These are phyloP conservation scores for Drosophila colorata DNA, from an alignment of 2,888 invertebrate genomes.

Conservation along the genomic window DNA sequence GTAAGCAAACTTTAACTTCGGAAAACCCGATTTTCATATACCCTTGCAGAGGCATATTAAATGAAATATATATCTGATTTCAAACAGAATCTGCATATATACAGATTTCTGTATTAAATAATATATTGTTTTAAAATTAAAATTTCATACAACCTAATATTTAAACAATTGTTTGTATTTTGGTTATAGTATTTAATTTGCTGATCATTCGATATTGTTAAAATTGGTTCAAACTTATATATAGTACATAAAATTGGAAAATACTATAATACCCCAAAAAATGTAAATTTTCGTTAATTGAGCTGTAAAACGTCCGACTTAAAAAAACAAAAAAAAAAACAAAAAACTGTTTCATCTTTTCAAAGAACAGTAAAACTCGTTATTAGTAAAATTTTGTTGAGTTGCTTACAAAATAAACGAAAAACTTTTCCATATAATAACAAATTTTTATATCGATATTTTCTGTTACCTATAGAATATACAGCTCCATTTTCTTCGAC, in stretches of 20 bases:
- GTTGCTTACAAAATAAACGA: neutral
- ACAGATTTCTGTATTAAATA: no score
- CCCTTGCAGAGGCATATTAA: constrained; percentile 5
- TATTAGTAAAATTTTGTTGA: neutral
- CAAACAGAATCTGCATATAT: no score
- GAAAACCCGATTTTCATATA: neutral
- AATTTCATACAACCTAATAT: neutral
- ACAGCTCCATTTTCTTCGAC: no score
- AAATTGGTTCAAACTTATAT: neutral
- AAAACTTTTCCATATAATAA: neutral
- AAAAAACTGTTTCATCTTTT: neutral
- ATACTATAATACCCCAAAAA: no score
- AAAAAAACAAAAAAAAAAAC: no score
- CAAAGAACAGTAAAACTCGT: neutral
- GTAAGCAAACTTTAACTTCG: neutral
- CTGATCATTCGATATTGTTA: neutral
- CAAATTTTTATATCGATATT: neutral
- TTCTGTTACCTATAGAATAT: neutral
- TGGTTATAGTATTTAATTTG: neutral
- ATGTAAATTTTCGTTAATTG: no score
- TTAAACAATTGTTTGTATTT: neutral
- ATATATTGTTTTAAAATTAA: no score
- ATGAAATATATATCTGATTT: neutral
- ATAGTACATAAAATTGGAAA: no score
- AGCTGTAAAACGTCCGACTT: neutral